Evolutionary conservation across 2,113 vertebrate species (phyloP), one percentile per base, ranked within the genome.

Genomic region (Cheilinus undulatus): DNA sequence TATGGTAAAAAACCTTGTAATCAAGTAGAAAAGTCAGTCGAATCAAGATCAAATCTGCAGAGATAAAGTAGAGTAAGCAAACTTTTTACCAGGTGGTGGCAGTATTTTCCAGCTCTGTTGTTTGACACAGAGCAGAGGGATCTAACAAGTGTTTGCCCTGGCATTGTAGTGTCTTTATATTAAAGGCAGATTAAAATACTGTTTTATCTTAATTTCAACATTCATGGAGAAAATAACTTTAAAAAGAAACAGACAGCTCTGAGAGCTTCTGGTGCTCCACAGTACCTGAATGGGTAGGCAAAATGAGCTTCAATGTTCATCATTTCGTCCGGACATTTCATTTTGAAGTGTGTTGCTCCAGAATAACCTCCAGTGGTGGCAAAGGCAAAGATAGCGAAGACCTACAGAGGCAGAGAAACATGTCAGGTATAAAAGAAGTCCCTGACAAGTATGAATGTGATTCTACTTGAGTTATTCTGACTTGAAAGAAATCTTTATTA

Each of bases 331-430:
- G 19, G 0, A 79, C 97, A 99, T 0, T 5, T 76, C 52, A 96
- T 85, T 0, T 17, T 86, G 2, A 94, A 86, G 59, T 92, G 89
- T 0, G 93, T 94, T 57, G 90, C 91, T 34, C 96, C 97, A 5
- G 92, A 90, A 85, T 96, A 98, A 57, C 97, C 98, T 73, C 96
- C 95, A 20, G 96, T 95, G 74, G 95, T 94, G 85, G 96, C 97
- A 26, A 98, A 99, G 77, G 97, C 96, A 56, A 97, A 97, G 88
- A 98, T 95, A 84, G 95, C 89, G 69, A 98, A 99, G 52, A 99
- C 90, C 97, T 99, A 64, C 27, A 1, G 30, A 62, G 12, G 49
- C 3, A 71, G 26, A 80, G 12, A 63, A 38, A 62, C 13, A 54
- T 14, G 15, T 28, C 2, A 52, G 19, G 3, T n/a, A 43, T 7